Percentiles rank a stretch among this genome's conserved stretches.
Conservation (phyloP, 2,113 vertebrate species). For the Taxidea taxus region DNA sequence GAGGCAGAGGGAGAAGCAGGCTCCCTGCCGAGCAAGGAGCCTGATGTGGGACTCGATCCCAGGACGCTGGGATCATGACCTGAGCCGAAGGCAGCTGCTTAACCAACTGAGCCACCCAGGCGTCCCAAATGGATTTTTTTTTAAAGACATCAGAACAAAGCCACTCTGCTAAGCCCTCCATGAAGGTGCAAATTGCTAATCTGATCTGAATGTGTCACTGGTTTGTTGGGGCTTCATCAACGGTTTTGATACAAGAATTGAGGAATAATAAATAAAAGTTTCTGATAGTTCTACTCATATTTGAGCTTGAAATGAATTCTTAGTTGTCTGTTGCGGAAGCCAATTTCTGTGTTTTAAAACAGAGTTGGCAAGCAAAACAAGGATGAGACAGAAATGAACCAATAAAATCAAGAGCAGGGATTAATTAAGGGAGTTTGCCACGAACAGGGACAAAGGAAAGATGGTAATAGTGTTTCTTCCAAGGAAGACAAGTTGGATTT, state of each 20-base stretch:
- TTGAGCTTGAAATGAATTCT: conserved; percentile 78
- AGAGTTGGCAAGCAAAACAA: conserved; percentile 55
- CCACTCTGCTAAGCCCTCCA: conserved; percentile 72
- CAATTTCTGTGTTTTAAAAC: conserved; percentile 68
- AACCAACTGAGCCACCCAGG: too few relatives aligned
- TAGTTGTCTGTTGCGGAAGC: conserved; percentile 70
- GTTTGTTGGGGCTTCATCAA: conserved; percentile 64
- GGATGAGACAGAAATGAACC: conserved; percentile 58
- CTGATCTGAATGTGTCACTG: conserved; percentile 78
- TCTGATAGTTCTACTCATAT: conserved; percentile 60
- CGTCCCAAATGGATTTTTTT: too few relatives aligned
- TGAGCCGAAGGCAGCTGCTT: too few relatives aligned
- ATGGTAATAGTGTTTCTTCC: conserved; percentile 49
- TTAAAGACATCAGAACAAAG: conserved; percentile 67
- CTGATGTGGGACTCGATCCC: too few relatives aligned
- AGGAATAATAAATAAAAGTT: conserved; percentile 75
- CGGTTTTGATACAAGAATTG: conserved; percentile 56
- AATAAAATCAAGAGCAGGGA: conserved; percentile 76
- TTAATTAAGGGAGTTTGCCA: conserved; percentile 79
- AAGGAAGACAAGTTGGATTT: conserved; percentile 18
- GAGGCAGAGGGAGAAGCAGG: too few relatives aligned
- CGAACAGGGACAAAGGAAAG: conserved; percentile 65
- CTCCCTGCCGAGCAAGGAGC: too few relatives aligned
- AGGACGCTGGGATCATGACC: too few relatives aligned
- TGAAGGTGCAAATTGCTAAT: conserved; percentile 79